Base-by-base conservation (phyloP, 2,888 invertebrate species). In the Macropis europaea region DNA sequence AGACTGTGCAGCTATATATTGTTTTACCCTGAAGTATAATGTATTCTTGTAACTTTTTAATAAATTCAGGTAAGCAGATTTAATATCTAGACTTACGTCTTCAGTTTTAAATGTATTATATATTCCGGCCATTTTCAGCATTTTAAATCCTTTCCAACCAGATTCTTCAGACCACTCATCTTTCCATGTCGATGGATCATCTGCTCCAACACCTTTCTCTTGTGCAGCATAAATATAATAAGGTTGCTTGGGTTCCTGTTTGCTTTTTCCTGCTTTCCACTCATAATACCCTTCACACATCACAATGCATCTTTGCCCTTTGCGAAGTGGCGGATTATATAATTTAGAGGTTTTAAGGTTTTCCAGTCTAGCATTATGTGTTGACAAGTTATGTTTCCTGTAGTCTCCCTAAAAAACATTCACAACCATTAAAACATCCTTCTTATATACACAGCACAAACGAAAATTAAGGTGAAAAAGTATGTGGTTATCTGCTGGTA, bases 231-330 rank as follows among this genome's bases (percentile, higher is more conserved):
- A 94, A 62, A 97, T 92, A 77, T 94, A 94, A 87, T 95, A 95
- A 0, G 95, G 96, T 83, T 95, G 94, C 85, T 95, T 96, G 13
- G 90, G 90, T 2, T 90, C 89, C 66, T 91, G 84, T 90, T 91
- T 93, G 3, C 73, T 80, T 63, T 81, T 67, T 3, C 54, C 48
- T 3, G 94, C 94, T 86, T 95, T 93, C 96, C 95, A 96, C 89
- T 96, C 95, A 86, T 95, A 95, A 86, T 94, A 97, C 53, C 97
- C 97, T 90, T 97, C 96, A 71, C 93, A 94, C 9, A 96, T 85
- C 22, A 97, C 91, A 5, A 96, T 92, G 90, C 97, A 97, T 77
- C 96, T 92, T 75, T 94, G 93, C 7, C 96, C 95, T 77, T 92
- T 92, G 42, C 90, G 90, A 54, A 97, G 91, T 11, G 95, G 92